A percentile compares a stretch with the other conserved stretches of the same genome.
These are phyloP conservation scores for Odontomyia ornata DNA, from an alignment of 2,888 invertebrate genomes.

Conservation along the genomic window DNA sequence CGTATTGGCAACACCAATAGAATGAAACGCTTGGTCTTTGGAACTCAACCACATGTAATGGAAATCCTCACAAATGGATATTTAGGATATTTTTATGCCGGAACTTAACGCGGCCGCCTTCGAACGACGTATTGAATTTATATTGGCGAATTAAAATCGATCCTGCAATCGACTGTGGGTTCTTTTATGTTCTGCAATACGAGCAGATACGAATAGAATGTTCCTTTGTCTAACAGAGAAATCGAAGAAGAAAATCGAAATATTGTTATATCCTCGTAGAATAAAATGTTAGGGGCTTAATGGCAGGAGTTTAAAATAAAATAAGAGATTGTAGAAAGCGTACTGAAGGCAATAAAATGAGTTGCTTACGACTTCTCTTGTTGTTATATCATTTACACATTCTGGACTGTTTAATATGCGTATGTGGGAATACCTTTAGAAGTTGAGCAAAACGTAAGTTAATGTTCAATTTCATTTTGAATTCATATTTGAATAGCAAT, in stretches of 20 bases:
- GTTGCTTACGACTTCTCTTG: too few relatives aligned
- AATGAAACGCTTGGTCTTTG: neutral
- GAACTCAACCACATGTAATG: constrained; percentile 23
- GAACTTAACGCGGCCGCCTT: constrained; percentile 33
- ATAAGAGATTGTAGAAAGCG: neutral
- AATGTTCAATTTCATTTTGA: too few relatives aligned
- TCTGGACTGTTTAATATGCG: too few relatives aligned
- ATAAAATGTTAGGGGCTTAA: constrained; percentile 5
- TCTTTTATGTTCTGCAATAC: neutral
- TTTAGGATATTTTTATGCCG: constrained; percentile 44
- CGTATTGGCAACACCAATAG: neutral
- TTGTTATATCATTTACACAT: too few relatives aligned
- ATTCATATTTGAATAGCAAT: too few relatives aligned
- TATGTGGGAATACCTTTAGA: too few relatives aligned
- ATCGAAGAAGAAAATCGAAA: constrained; percentile 19
- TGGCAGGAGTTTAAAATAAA: neutral
- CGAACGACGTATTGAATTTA: constrained; percentile 43
- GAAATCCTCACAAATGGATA: constrained; percentile 39
- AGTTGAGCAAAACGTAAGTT: too few relatives aligned
- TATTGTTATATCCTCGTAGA: constrained; percentile 27
- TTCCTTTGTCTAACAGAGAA: neutral
- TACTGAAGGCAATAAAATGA: neutral
- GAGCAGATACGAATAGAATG: neutral
- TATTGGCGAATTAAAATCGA: constrained; percentile 45
- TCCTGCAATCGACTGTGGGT: constrained; percentile 18